phyloP scores from a whole-genome alignment of 2,888 invertebrate genomes.

The Meghimatium bilineatum region DNA sequence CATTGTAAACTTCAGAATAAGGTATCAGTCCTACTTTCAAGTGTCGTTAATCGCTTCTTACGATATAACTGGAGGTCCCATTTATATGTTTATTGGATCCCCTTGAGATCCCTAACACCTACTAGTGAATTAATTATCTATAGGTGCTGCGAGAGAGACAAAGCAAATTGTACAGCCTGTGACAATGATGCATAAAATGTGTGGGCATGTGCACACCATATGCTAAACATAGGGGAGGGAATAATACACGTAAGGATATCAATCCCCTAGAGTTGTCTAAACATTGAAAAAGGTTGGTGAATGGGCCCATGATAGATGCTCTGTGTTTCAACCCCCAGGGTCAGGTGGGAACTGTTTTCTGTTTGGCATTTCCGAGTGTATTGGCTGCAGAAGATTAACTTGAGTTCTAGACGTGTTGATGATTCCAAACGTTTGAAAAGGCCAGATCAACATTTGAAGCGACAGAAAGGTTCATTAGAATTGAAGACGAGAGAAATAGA shows the following conservation, averaged over 20 bases:
- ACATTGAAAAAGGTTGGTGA: background rate
- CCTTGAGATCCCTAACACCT: no score
- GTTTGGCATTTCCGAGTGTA: background rate
- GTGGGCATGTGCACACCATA: background rate
- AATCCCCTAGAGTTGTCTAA: background rate
- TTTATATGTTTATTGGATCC: no score
- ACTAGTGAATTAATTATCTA: no score
- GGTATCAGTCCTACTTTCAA: no score
- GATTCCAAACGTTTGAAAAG: background rate
- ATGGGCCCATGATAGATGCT: background rate
- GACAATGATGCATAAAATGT: background rate
- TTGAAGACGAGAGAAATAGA: background rate
- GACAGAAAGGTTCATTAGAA: background rate
- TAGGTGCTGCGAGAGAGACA: background rate
- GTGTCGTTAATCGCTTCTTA: no score
- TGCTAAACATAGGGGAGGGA: background rate
- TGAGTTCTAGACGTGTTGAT: background rate
- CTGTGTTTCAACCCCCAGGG: background rate
- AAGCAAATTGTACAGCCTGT: background rate
- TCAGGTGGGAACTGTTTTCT: background rate
- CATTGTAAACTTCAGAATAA: no score
- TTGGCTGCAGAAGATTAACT: background rate
- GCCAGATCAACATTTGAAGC: background rate
- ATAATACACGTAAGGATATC: background rate
- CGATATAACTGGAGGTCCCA: no score